phyloP scores from a whole-genome alignment of 1,140 invertebrate species.

The Akabosia matsudoensis region DNA sequence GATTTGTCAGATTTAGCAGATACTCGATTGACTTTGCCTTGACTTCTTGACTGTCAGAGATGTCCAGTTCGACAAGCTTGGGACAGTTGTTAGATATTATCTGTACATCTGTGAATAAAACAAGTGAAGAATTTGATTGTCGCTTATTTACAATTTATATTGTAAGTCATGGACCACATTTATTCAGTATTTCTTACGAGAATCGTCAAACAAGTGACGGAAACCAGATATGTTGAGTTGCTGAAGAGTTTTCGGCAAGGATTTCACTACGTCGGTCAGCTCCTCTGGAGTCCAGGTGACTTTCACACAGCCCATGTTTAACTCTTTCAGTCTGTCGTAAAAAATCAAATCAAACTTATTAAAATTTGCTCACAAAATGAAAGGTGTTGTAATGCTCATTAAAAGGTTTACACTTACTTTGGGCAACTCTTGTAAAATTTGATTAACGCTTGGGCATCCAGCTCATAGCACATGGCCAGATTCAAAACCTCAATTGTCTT shows the following conservation, averaged over 20 bases:
- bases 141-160: background rate
- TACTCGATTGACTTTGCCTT: conserved; percentile 13
- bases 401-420: background rate
- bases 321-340: conserved; percentile 26
- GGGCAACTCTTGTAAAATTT: background rate
- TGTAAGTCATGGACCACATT: background rate
- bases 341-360: background rate
- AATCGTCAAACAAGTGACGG: conserved; percentile 6
- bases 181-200: conserved; percentile 24
- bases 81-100: background rate
- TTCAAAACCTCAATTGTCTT: conserved; percentile 33
- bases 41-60: conserved; percentile 39
- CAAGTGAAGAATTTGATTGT: background rate
- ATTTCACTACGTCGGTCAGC: conserved; percentile 24
- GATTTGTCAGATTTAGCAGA: conserved; percentile 55
- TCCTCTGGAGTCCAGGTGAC: conserved; percentile 27
- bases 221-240: conserved; percentile 38
- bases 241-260: conserved; percentile 19
- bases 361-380: background rate
- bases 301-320: conserved; percentile 38
- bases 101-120: conserved; percentile 23
- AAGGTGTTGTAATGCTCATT: background rate
- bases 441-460: conserved; percentile 22
- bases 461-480: conserved; percentile 39
- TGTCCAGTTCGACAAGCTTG: conserved; percentile 31